A percentile compares a stretch with the other conserved stretches of the same genome.
Evolutionary conservation across 1,140 invertebrate genomes (phyloP).

Genomic region (Eriosoma lanigerum): DNA sequence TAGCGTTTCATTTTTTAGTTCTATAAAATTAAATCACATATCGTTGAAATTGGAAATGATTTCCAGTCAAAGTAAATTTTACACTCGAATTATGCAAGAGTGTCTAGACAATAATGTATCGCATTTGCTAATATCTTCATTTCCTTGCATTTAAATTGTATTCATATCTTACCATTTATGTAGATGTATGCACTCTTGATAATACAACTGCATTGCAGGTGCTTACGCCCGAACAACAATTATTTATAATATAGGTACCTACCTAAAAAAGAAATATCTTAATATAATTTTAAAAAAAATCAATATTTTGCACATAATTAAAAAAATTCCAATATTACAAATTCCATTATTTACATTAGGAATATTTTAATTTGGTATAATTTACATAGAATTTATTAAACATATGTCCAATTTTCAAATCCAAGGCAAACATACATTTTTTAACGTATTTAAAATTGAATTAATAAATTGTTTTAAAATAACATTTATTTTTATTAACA

Average conservation of each 20-base stretch:
- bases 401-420: too few species aligned
- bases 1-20: too few species aligned
- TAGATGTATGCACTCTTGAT: neutral
- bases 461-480: too few species aligned
- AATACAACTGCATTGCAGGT: constrained; percentile 7
- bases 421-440: too few species aligned
- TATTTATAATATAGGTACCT: neutral
- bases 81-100: neutral
- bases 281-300: neutral
- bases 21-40: too few species aligned
- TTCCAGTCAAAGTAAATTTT: neutral
- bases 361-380: too few species aligned
- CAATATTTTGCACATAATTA: neutral
- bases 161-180: neutral
- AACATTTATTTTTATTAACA: too few species aligned
- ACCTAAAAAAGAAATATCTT: neutral
- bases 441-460: too few species aligned
- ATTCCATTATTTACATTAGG: too few species aligned
- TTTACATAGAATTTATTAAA: too few species aligned
- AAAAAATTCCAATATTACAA: too few species aligned
- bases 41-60: too few species aligned
- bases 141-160: neutral
- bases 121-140: neutral
- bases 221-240: neutral
- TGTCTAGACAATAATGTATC: neutral